Evolutionary conservation across 2,797 vertebrate genomes (phyloP), one percentile per base, ranked within the genome.

Genomic region (Allobates femoralis): DNA sequence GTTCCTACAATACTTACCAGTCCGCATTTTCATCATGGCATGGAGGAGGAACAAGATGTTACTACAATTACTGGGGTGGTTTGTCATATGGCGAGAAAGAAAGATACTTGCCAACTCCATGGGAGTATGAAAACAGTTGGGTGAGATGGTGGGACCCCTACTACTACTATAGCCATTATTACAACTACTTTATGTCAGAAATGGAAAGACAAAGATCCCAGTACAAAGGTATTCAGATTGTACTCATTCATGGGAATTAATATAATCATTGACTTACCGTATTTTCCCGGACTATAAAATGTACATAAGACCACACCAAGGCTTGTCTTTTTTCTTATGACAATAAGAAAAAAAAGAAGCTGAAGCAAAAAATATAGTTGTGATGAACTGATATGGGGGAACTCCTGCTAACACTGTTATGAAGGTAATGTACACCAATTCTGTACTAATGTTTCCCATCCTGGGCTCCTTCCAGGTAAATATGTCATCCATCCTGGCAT

Each of bases 41-140:
- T 58, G 89, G 89, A 37, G 86, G 79, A 76, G 89, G 89, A 26
- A 85, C 87, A 58, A 87, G 89, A 84, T 90, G 89, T 86, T 88
- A 90, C 79, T 90, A 90, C 56, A 81, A 79, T 8, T 5, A 28
- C 1, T 71, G 19, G 46, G 89, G 89, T 1, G 69, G 81, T 26
- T 60, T 90, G 67, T 23, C 84, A 18, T 88, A 89, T 34, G 89
- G 89, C 58, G 81, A 89, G 34, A 83, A 86, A 60, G 89, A 90
- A 82, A 79, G 74, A 82, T 85, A 67, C 15, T 83, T 89, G 56
- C 89, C 89, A 85, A 85, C 84, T 19, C 89, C 89, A 14, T 90
- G 89, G 89, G 53, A 26, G 28, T 67, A 78, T 75, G 77, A 62
- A 41, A 85, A 85, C 74, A 53, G 6, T 19, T 89, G 82, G 85